These are phyloP conservation scores for Temnothorax curvispinosus DNA, from an alignment of 1,140 invertebrate genomes.

Conservation along the genomic window DNA sequence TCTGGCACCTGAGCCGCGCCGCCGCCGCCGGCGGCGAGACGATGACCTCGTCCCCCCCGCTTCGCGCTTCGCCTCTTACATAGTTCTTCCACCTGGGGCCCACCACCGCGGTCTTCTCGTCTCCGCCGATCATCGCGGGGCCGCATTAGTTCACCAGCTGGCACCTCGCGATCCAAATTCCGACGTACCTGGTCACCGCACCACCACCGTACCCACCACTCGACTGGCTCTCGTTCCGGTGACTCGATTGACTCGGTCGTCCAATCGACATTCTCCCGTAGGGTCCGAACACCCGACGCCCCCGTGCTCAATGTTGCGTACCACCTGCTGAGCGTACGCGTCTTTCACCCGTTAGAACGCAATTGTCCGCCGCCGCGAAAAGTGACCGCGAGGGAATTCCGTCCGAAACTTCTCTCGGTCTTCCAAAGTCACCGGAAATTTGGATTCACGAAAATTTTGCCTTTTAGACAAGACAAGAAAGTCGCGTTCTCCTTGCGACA, in stretches of 20 bases:
- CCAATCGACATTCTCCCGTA: conserved; percentile 52
- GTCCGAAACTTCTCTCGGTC: neutral
- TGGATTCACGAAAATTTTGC: neutral
- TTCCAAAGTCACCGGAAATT: neutral
- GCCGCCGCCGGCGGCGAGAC: conserved; percentile 71
- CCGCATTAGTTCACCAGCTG: conserved; percentile 68
- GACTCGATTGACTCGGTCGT: conserved; percentile 23
- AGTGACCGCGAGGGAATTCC: neutral
- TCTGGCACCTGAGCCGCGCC: conserved; percentile 78
- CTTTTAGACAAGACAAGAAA: neutral
- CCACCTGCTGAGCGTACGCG: neutral
- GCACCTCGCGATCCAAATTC: conserved; percentile 58
- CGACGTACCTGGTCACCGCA: conserved; percentile 29
- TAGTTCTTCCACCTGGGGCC: conserved; percentile 73
- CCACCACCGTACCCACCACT: conserved; percentile 62
- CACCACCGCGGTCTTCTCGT: conserved; percentile 69
- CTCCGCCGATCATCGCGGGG: conserved; percentile 77
- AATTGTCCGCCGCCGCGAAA: neutral
- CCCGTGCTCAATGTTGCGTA: neutral
- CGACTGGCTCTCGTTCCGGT: conserved; percentile 44
- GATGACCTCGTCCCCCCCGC: conserved; percentile 70
- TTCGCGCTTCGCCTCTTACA: conserved; percentile 75
- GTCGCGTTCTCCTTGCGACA: neutral
- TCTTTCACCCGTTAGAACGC: neutral
- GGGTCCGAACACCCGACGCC: neutral